A percentile compares a stretch with the other conserved stretches of the same genome.
phyloP scores from a whole-genome alignment of 2,888 invertebrate species.

The Poecilus cupreus region DNA sequence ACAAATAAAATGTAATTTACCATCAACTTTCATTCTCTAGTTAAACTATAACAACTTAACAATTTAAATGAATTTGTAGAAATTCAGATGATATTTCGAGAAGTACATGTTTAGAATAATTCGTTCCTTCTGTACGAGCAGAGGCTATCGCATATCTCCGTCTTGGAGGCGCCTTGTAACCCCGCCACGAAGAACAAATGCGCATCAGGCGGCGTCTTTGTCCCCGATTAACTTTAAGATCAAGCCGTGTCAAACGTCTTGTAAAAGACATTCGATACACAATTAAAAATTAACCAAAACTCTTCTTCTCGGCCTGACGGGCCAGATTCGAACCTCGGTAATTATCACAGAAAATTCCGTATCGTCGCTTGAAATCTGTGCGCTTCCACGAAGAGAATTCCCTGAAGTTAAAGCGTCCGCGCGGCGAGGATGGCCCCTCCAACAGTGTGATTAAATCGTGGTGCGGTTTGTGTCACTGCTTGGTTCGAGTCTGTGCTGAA shows the following conservation, averaged over 20 bases:
- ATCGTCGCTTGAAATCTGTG: neutral
- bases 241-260: conserved; percentile 46
- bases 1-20: no score
- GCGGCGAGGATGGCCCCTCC: neutral
- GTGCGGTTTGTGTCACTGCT: conserved; percentile 12
- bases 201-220: conserved; percentile 37
- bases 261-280: conserved; percentile 52
- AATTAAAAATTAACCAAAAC: conserved; percentile 55
- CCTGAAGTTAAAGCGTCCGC: neutral
- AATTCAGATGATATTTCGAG: no score
- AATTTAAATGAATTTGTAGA: no score
- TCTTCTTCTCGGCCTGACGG: neutral
- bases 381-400: conserved; percentile 10
- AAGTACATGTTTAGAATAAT: no score
- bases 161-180: no score
- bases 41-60: no score
- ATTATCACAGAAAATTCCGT: conserved; percentile 51
- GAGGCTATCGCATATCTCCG: no score
- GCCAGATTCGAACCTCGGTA: conserved; percentile 38
- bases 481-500: conserved; percentile 11
- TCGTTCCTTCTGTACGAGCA: no score
- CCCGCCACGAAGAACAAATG: no score
- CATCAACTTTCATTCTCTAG: no score
- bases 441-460: neutral
- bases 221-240: neutral